A percentile compares a stretch with the other conserved stretches of the same genome.
Conservation (phyloP, 2,797 vertebrate species). For the Numenius phaeopus region DNA sequence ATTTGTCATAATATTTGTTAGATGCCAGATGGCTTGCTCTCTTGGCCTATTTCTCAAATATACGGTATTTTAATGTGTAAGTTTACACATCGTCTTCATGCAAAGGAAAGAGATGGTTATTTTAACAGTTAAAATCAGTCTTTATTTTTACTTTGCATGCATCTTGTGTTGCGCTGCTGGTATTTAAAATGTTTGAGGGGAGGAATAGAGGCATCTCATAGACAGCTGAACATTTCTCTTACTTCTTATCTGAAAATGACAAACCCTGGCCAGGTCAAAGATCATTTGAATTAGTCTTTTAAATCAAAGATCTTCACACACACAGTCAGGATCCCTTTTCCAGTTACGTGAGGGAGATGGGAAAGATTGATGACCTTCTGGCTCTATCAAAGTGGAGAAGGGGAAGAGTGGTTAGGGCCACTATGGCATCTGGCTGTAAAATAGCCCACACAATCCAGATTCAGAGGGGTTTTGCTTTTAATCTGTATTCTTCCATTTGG, state of each 20-base stretch:
- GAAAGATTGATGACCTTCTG: not conserved
- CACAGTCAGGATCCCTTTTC: not conserved
- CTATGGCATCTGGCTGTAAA: not conserved
- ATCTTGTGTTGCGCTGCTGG: fast-evolving
- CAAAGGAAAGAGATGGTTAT: not conserved
- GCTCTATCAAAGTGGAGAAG: not conserved
- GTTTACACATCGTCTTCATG: not conserved
- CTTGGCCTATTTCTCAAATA: not conserved
- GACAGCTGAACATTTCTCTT: not conserved
- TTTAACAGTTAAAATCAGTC: not conserved
- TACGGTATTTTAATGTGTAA: not conserved
- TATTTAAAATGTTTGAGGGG: not conserved
- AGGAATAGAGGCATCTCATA: not conserved
- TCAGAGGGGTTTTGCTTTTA: not conserved
- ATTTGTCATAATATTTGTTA: not conserved
- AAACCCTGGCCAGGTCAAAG: not conserved
- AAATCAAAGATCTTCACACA: not conserved
- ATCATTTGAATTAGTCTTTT: not conserved
- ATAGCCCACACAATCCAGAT: not conserved
- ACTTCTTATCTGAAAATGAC: not conserved
- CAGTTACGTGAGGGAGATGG: not conserved
- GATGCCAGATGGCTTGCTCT: not conserved
- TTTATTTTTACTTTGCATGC: not conserved
- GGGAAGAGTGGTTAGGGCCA: not conserved
- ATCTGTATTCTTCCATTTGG: not conserved